These are phyloP conservation scores for Drosophila formosana DNA, from an alignment of 2,888 invertebrate genomes.

Conservation along the genomic window DNA sequence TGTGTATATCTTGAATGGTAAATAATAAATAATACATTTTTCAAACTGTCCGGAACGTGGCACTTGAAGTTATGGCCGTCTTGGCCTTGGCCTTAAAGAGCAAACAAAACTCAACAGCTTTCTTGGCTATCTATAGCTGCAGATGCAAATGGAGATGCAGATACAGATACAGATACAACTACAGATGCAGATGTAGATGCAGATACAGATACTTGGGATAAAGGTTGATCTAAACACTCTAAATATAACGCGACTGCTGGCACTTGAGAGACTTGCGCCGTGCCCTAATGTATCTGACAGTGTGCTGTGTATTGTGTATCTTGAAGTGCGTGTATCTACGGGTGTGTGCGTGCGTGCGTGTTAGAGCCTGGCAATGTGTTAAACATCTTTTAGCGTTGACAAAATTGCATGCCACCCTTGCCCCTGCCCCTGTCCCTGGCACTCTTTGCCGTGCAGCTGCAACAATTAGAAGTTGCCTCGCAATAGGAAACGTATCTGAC, in stretches of 20 bases:
- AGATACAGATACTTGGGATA: constrained; percentile 6
- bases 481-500: constrained; percentile 70
- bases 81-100: constrained; percentile 57
- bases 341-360: constrained; percentile 7
- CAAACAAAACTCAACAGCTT: constrained; percentile 15
- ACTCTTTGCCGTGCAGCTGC: constrained; percentile 64
- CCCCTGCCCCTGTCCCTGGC: constrained; percentile 3
- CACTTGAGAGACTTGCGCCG: constrained; percentile 44
- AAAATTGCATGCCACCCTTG: constrained; percentile 67
- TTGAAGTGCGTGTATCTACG: constrained; percentile 9
- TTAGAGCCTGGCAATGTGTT: constrained; percentile 72
- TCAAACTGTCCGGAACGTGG: constrained; percentile 25
- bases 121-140: constrained; percentile 1
- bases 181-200: neutral
- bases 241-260: constrained; percentile 3
- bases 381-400: constrained; percentile 80
- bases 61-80: constrained; percentile 9
- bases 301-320: constrained; percentile 18
- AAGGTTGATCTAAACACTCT: constrained; percentile 27
- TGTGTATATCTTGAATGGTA: constrained; percentile 8
- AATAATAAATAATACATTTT: constrained; percentile 55
- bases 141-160: neutral
- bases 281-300: constrained; percentile 47
- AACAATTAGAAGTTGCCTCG: constrained; percentile 71
- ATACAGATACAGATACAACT: neutral